phyloP scores from a whole-genome alignment of 2,113 vertebrate genomes.

The Toxotes jaculatrix region DNA sequence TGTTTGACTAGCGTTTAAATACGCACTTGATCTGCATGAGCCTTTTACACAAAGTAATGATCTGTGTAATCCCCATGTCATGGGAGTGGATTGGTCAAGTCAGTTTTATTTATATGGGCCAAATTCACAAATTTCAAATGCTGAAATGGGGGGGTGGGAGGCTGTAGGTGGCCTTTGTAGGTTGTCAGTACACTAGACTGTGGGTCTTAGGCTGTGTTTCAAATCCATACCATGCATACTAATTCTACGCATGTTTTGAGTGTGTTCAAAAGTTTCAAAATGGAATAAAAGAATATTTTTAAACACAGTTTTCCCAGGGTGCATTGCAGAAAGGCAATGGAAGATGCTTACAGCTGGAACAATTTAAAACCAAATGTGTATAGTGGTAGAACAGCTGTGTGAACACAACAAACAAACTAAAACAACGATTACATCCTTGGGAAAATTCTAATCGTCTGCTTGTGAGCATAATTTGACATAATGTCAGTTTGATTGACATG shows the following conservation, averaged over 20 bases:
- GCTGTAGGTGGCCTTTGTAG: not conserved
- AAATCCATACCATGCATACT: too few relatives aligned
- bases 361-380: too few relatives aligned
- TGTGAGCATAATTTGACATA: too few relatives aligned
- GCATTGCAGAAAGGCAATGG: too few relatives aligned
- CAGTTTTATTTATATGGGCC: not conserved
- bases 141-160: not conserved
- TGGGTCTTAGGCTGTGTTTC: not conserved
- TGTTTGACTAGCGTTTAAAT: slow-evolving; percentile 14
- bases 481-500: too few relatives aligned
- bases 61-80: not conserved
- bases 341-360: too few relatives aligned
- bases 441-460: too few relatives aligned
- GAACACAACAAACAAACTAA: too few relatives aligned
- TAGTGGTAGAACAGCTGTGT: too few relatives aligned
- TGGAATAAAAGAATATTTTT: not conserved
- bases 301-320: too few relatives aligned
- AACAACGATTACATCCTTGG: too few relatives aligned
- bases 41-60: not conserved
- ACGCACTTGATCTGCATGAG: slow-evolving; percentile 3
- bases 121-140: not conserved
- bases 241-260: not conserved
- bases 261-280: not conserved
- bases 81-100: not conserved
- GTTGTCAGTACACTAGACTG: not conserved